phyloP scores from a whole-genome alignment of 2,888 invertebrate genomes.

The Melieria picta region DNA sequence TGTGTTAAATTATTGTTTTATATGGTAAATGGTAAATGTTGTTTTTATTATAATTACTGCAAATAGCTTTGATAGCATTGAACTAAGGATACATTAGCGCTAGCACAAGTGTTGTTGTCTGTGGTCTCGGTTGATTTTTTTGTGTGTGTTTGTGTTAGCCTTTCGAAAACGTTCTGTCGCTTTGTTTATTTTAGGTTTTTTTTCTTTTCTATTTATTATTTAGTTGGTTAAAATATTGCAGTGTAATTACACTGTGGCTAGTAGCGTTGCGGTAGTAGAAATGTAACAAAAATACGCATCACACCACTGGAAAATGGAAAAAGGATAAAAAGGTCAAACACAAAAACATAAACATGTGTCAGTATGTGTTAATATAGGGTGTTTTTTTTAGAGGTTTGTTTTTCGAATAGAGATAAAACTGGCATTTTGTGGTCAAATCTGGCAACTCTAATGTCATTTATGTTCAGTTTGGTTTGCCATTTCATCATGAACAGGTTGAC shows the following conservation, averaged over 20 bases:
- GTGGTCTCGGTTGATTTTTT: too few species aligned
- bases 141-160: too few species aligned
- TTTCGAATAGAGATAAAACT: too few species aligned
- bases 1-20: not conserved
- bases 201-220: not conserved
- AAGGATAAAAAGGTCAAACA: constrained; percentile 8
- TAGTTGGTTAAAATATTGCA: not conserved
- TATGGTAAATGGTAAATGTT: not conserved
- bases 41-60: not conserved
- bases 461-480: too few species aligned
- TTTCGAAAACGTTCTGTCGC: not conserved
- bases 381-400: too few species aligned
- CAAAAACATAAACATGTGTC: constrained; percentile 12
- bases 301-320: constrained; percentile 7
- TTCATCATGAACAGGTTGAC: too few species aligned
- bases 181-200: not conserved
- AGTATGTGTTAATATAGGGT: too few species aligned
- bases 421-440: too few species aligned
- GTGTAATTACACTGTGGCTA: not conserved
- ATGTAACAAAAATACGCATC: not conserved
- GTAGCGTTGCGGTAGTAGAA: not conserved
- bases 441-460: too few species aligned
- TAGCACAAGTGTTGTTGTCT: too few species aligned
- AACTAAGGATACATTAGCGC: too few species aligned
- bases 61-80: not conserved